Percentiles rank a stretch among this genome's conserved stretches.
Evolutionary conservation across 2,888 invertebrate genomes (phyloP).

Genomic region (Parnassius mnemosyne): DNA sequence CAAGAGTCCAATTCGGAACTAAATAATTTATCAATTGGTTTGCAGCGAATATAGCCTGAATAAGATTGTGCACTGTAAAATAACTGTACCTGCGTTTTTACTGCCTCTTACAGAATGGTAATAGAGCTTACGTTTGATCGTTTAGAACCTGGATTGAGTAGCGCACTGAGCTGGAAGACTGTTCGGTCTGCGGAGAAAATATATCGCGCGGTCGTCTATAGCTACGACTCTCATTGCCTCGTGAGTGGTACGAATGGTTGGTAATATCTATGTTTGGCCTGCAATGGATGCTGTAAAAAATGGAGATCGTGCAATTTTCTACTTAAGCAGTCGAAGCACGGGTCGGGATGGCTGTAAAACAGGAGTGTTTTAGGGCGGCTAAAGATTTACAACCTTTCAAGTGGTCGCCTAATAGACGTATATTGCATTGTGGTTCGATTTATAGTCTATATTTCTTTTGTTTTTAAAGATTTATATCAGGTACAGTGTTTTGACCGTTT

Average conservation of each 20-base stretch:
- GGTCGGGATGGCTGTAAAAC: slow-evolving; percentile 55
- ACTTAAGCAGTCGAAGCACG: slow-evolving; percentile 26
- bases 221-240: slow-evolving; percentile 30
- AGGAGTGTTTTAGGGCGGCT: slow-evolving; percentile 57
- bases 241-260: slow-evolving; percentile 15
- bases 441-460: slow-evolving; percentile 74
- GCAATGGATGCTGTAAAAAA: slow-evolving; percentile 33
- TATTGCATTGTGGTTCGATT: slow-evolving; percentile 72
- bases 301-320: slow-evolving; percentile 29
- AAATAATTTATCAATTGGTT: slow-evolving; percentile 71
- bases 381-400: slow-evolving; percentile 72
- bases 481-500: slow-evolving; percentile 50
- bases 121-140: slow-evolving; percentile 22
- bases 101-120: slow-evolving; percentile 29
- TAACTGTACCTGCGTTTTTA: slow-evolving; percentile 27
- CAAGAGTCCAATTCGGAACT: slow-evolving; percentile 57
- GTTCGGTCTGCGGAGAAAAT: slow-evolving; percentile 13
- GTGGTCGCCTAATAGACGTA: slow-evolving; percentile 74
- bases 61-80: slow-evolving; percentile 28
- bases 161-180: slow-evolving; percentile 9
- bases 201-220: slow-evolving; percentile 17
- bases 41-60: slow-evolving; percentile 42
- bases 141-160: slow-evolving; percentile 12
- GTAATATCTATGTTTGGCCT: slow-evolving; percentile 28
- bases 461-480: slow-evolving; percentile 64